Percentiles rank a stretch among this genome's conserved stretches.
phyloP scores from a whole-genome alignment of 2,888 invertebrate species.

The Piscicola geometra region DNA sequence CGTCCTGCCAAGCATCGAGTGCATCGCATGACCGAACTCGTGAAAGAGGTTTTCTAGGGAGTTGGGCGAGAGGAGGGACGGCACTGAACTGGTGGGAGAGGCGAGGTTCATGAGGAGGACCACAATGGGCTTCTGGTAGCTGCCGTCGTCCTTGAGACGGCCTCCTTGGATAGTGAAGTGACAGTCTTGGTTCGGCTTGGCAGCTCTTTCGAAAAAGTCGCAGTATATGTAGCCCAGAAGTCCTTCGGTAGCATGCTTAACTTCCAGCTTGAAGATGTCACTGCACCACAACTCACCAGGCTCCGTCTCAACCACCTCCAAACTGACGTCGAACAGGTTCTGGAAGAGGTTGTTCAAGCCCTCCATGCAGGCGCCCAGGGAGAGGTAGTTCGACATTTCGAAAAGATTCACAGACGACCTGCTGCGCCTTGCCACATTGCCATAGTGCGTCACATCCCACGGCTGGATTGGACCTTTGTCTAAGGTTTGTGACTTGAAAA shows the following conservation, averaged over 20 bases:
- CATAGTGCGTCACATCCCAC: constrained; percentile 87
- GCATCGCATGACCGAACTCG: constrained; percentile 98
- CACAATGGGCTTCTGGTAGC: constrained; percentile 84
- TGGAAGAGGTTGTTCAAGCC: constrained; percentile 85
- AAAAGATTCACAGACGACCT: constrained; percentile 43
- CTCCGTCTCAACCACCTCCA: constrained; percentile 69
- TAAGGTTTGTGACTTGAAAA: constrained; percentile 22
- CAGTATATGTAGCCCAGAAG: constrained; percentile 90
- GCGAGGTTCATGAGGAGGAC: constrained; percentile 85
- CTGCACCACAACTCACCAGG: constrained; percentile 80
- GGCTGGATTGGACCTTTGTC: constrained; percentile 46
- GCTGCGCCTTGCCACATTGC: constrained; percentile 48
- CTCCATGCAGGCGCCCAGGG: constrained; percentile 88
- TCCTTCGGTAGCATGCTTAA: constrained; percentile 74
- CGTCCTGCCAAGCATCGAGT: constrained; percentile 93
- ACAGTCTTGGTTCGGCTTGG: constrained; percentile 89
- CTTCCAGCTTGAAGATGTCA: constrained; percentile 81
- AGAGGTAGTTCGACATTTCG: constrained; percentile 72
- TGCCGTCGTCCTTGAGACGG: constrained; percentile 69
- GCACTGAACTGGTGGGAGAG: constrained; percentile 67
- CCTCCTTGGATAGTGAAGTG: constrained; percentile 98
- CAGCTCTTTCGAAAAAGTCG: constrained; percentile 79
- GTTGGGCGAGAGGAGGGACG: constrained; percentile 68
- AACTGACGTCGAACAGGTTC: constrained; percentile 68
- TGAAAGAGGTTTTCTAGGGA: constrained; percentile 95